These are phyloP conservation scores for Drosophila elegans DNA, from an alignment of 1,140 invertebrate genomes.

Conservation along the genomic window DNA sequence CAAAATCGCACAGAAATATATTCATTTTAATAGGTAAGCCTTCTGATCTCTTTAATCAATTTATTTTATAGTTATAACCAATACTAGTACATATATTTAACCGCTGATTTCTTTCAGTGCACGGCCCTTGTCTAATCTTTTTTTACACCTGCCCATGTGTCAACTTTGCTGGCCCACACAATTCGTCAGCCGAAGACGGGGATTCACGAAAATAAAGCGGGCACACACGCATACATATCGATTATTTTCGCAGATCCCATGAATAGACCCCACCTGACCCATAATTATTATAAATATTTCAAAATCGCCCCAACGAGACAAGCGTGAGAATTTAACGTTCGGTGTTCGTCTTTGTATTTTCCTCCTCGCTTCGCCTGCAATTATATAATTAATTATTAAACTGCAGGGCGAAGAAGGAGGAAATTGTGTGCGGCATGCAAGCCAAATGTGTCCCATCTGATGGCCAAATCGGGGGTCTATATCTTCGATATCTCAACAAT, in stretches of 20 bases:
- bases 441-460: not conserved
- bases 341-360: conserved; percentile 8
- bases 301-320: conserved; percentile 53
- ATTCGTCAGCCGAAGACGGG: conserved; percentile 56
- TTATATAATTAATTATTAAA: conserved; percentile 56
- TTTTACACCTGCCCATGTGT: conserved; percentile 39
- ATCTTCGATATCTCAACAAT: conserved; percentile 26
- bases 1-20: too few relatives aligned
- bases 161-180: conserved; percentile 53
- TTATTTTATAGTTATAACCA: too few relatives aligned
- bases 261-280: conserved; percentile 55
- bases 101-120: not conserved
- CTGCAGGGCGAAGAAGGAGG: conserved; percentile 19
- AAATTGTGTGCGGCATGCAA: conserved; percentile 41
- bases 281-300: conserved; percentile 79
- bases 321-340: conserved; percentile 58
- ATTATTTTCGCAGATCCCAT: conserved; percentile 59
- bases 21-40: too few relatives aligned
- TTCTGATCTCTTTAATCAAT: too few relatives aligned
- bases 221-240: conserved; percentile 62
- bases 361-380: conserved; percentile 22
- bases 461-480: conserved; percentile 6
- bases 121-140: not conserved
- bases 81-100: too few relatives aligned
- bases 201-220: not conserved